Base-by-base conservation (phyloP, 2,888 invertebrate genomes). In the Amblyjoppa fuscipennis region DNA sequence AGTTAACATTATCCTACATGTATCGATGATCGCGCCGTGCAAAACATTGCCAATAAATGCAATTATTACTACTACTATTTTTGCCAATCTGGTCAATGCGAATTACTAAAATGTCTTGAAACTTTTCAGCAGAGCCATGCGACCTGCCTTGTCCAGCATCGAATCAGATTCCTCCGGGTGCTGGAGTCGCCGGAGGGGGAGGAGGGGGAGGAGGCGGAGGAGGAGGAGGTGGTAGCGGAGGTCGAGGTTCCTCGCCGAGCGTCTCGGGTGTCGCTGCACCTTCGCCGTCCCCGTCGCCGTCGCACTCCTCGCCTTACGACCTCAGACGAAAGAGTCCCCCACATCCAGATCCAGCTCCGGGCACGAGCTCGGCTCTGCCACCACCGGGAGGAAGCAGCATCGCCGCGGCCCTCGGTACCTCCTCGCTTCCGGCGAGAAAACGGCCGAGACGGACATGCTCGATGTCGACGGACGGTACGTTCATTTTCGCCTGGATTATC, bases 231-330 rank as follows among this genome's bases (percentile, higher is more conserved):
- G 95, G 95, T 88, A 95, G 95, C 91, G 95, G 96, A 90, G 95
- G 95, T 83, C 92, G 94, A 95, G 95, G 90, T 94, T 95, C 92
- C 31, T 93, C 93, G 28, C 94, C 93, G 51, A 94, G 92, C 88
- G 94, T 93, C 56, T 94, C 93, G 70, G 94, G 93, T 77, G 93
- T 93, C 69, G 94, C 93, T 68, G 94, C 94, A 51, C 93, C 93
- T 16, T 93, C 93, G 53, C 93, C 93, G 51, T 93, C 93, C 28
- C 94, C 93, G 25, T 93, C 94, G 7, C 93, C 94, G 81, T 93
- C 94, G 20, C 98, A 98, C 94, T 98, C 98, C 94, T 97, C 98
- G 89, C 98, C 98, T 2, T 98, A 98, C 93, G 98, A 98, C 94
- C 95, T 98, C 92, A 96, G 98, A 87, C 96, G 98, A 91, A 98